Evolutionary conservation across 2,113 vertebrate species (phyloP).

Genomic region (Tylochromis polylepis): DNA sequence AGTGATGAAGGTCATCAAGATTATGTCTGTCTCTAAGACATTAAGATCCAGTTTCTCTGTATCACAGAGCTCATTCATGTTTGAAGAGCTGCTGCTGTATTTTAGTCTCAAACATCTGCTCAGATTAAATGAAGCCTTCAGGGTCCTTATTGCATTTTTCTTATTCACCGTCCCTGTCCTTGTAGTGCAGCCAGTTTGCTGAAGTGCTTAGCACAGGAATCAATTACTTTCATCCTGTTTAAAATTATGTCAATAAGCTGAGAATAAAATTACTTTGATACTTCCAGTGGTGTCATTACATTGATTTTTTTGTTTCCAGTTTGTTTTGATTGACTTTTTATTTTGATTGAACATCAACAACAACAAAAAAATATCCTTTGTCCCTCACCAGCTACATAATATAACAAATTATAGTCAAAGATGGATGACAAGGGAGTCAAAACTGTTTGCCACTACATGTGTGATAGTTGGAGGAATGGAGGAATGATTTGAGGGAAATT

Average conservation of each 20-base stretch:
- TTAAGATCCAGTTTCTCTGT: neutral
- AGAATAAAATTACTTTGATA: neutral
- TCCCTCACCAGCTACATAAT: neutral
- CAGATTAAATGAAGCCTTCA: neutral
- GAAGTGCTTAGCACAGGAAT: neutral
- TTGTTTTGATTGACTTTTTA: neutral
- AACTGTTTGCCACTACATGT: neutral
- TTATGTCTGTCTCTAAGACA: neutral
- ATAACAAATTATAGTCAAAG: neutral
- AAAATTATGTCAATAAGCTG: neutral
- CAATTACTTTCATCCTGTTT: neutral
- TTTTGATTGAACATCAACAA: neutral
- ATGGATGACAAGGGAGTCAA: neutral
- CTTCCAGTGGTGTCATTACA: neutral
- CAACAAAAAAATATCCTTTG: neutral
- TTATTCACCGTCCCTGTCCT: neutral
- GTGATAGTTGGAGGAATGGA: neutral
- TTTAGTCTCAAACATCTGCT: neutral
- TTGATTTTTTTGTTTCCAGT: neutral
- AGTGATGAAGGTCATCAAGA: neutral
- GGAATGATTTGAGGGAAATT: neutral
- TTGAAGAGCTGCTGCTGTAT: neutral
- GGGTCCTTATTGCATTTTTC: neutral
- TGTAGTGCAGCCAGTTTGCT: neutral
- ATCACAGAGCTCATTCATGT: neutral